Percentiles rank a stretch among this genome's conserved stretches.
Conservation (phyloP, 2,113 vertebrate genomes). For the Ceuthmochares aereus region DNA sequence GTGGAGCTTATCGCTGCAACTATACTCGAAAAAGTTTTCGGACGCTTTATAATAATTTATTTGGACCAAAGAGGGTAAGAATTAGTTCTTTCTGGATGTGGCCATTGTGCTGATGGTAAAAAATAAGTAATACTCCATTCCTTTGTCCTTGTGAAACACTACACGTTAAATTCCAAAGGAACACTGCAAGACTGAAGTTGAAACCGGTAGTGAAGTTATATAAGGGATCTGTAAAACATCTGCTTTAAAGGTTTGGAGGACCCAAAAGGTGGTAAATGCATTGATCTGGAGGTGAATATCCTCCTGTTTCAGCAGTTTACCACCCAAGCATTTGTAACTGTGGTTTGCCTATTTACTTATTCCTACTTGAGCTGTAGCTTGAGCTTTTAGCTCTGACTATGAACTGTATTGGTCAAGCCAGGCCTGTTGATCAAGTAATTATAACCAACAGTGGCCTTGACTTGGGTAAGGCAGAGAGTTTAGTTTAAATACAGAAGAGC, state of each 20-base stretch:
- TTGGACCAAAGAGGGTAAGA: conserved; percentile 95
- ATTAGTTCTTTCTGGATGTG: neutral
- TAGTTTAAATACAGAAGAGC: neutral
- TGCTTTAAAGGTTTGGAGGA: neutral
- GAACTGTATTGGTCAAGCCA: neutral
- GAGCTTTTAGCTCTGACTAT: no score
- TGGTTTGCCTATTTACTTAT: neutral
- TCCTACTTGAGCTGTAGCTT: neutral
- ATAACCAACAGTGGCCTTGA: neutral
- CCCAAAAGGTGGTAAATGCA: neutral
- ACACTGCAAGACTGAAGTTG: neutral
- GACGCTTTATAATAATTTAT: conserved; percentile 95
- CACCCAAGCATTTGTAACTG: neutral
- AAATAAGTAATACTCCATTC: neutral
- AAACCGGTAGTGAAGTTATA: neutral
- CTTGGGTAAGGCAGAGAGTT: neutral
- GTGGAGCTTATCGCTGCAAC: conserved; percentile 95
- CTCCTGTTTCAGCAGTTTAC: neutral
- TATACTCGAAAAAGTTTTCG: conserved; percentile 96
- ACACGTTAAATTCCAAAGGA: neutral
- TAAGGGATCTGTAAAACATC: neutral
- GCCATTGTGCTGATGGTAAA: neutral
- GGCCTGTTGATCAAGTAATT: neutral
- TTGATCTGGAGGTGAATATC: neutral
- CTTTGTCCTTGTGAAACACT: neutral